Evolutionary conservation across 2,888 invertebrate genomes (phyloP), one percentile per base, ranked within the genome.

Genomic region (Heteropelma amictum): DNA sequence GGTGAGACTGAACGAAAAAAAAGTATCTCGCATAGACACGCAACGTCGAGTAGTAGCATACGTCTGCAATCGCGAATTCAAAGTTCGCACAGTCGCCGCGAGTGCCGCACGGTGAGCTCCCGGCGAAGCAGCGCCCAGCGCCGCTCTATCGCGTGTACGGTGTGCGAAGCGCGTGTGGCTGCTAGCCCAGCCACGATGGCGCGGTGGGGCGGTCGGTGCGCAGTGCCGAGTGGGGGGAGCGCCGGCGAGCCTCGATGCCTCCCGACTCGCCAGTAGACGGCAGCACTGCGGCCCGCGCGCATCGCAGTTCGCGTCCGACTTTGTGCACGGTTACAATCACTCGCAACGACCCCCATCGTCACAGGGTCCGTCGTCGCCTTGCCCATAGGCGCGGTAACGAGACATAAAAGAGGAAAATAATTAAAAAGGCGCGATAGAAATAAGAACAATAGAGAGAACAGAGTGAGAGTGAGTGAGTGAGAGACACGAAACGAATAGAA

Each of bases 281-380:
- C 88, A 88, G 88, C 88, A 88, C 88, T 87, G 88, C 87, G 88
- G 84, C 83, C 84, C 83, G 87, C 85, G 87, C 86, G 87, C 86
- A 86, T 86, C 88, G 86, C 85, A 84, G 83, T 84, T 83, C 76
- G 81, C 79, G 83, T 85, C 76, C 76, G 78, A 79, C 77, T 72
- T 54, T 64, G 58, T 65, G 63, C 65, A 56, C 63, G 77, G 69
- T 54, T 75, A 61, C 69, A 58, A 71, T 30, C 56, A 71, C 60
- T 64, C 53, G 28, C 79, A 63, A 76, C 30, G 51, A 35, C 17
- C 42, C 60, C 49, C 28, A 47, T 42, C n/a, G 17, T 14, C 12
- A 58, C 54, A 54, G 75, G 67, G 71, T 56, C 40, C 40, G 51
- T 30, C 45, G 40, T 54, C 47, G 49, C 19, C 45, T 58, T 60